These are phyloP conservation scores for Chiloscyllium punctatum DNA, from an alignment of 2,797 vertebrate species.

Conservation along the genomic window DNA sequence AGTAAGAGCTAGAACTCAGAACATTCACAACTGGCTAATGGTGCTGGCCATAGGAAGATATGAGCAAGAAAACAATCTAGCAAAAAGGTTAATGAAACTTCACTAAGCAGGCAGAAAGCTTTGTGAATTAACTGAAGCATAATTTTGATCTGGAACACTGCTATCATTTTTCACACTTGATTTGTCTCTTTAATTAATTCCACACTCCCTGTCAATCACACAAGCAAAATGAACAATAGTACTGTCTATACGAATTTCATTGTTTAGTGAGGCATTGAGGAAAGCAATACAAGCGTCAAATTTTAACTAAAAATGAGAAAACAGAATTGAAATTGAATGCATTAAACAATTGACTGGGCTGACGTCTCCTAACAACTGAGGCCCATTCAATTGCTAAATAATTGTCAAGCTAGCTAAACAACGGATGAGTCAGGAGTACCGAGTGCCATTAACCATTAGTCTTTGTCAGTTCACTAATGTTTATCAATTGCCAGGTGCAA, in stretches of 20 bases:
- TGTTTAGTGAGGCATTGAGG: background rate
- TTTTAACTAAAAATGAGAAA: background rate
- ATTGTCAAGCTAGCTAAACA: background rate
- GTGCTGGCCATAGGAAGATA: background rate
- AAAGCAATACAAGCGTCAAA: background rate
- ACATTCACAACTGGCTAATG: background rate
- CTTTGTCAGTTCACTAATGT: background rate
- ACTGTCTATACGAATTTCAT: background rate
- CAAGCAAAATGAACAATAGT: background rate
- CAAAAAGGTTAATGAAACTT: background rate
- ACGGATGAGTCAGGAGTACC: background rate
- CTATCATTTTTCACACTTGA: background rate
- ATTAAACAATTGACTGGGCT: background rate
- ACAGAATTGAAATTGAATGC: background rate
- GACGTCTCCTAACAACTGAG: slow-evolving; percentile 20
- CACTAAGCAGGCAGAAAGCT: background rate
- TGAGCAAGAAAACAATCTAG: background rate
- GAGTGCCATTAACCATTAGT: background rate
- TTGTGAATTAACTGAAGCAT: background rate
- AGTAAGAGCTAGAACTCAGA: background rate
- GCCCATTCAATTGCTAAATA: background rate
- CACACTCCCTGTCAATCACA: background rate
- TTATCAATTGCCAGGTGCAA: background rate
- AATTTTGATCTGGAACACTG: background rate
- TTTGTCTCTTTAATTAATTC: background rate